These are phyloP conservation scores for Squalus acanthias DNA, from an alignment of 2,797 vertebrate genomes.

Conservation along the genomic window DNA sequence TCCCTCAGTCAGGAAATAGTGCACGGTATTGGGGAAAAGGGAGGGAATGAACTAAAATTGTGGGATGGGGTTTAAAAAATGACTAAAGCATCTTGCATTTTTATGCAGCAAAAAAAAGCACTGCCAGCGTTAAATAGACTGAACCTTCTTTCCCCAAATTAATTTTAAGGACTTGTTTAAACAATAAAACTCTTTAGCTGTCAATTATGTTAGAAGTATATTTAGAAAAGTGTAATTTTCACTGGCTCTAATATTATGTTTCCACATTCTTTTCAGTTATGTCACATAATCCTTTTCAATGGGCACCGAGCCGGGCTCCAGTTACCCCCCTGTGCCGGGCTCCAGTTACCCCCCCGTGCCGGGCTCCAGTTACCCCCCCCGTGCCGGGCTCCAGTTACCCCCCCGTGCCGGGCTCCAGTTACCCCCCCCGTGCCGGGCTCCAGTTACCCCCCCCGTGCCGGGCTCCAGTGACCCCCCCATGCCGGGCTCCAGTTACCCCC, in stretches of 20 bases:
- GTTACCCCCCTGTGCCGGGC: not conserved
- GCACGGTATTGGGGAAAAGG: not conserved
- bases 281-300: slow-evolving; percentile 20
- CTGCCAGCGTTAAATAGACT: not conserved
- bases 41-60: not conserved
- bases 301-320: not conserved
- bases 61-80: not conserved
- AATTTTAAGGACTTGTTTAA: not conserved
- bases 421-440: too few species aligned
- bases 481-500: too few species aligned
- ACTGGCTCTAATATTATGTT: slow-evolving; percentile 10
- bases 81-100: not conserved
- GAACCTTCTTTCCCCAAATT: not conserved
- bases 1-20: not conserved
- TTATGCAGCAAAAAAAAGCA: not conserved
- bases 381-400: not conserved
- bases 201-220: slow-evolving; percentile 16
- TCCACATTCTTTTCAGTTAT: slow-evolving; percentile 26
- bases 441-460: too few species aligned
- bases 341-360: not conserved
- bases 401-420: too few species aligned
- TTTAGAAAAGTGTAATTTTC: slow-evolving; percentile 26
- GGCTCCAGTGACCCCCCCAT: too few species aligned
- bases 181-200: slow-evolving; percentile 8
- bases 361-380: not conserved